Evolutionary conservation across 2,113 vertebrate species (phyloP).

Genomic region (Gymnorhina tibicen): DNA sequence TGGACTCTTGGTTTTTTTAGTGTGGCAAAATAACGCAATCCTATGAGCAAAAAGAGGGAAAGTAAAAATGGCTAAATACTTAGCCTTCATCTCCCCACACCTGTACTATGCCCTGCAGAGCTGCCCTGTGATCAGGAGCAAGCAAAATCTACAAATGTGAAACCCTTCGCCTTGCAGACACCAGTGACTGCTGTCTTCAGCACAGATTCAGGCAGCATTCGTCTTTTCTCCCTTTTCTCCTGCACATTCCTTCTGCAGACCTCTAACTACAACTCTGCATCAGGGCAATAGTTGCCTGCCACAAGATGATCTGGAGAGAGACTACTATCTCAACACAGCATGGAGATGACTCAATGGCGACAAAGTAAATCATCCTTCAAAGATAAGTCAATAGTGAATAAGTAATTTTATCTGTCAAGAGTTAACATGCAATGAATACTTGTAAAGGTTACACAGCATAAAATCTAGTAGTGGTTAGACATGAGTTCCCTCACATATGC

Average conservation of each 20-base stretch:
- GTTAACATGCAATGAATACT: constrained; percentile 22
- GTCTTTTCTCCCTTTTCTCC: neutral
- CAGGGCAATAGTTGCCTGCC: neutral
- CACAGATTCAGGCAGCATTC: neutral
- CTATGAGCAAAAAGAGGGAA: neutral
- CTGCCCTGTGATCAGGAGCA: neutral
- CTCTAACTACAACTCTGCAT: neutral
- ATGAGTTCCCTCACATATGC: neutral
- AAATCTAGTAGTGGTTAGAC: constrained; percentile 19
- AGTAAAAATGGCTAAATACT: neutral
- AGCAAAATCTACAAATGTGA: neutral
- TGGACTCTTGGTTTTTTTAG: neutral
- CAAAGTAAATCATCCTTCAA: constrained; percentile 33
- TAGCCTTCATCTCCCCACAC: neutral
- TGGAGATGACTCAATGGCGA: neutral
- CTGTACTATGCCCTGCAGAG: neutral
- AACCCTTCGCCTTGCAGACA: neutral
- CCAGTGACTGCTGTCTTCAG: neutral
- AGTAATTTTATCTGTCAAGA: constrained; percentile 48
- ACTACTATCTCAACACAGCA: neutral
- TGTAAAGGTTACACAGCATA: constrained; percentile 10
- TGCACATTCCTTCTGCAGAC: neutral
- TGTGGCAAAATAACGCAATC: neutral
- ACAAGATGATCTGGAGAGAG: neutral
- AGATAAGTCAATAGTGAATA: constrained; percentile 32